A percentile compares a stretch with the other conserved stretches of the same genome.
These are phyloP conservation scores for Drosophila pseudoobscura DNA, from an alignment of 1,140 invertebrate species.

Conservation along the genomic window DNA sequence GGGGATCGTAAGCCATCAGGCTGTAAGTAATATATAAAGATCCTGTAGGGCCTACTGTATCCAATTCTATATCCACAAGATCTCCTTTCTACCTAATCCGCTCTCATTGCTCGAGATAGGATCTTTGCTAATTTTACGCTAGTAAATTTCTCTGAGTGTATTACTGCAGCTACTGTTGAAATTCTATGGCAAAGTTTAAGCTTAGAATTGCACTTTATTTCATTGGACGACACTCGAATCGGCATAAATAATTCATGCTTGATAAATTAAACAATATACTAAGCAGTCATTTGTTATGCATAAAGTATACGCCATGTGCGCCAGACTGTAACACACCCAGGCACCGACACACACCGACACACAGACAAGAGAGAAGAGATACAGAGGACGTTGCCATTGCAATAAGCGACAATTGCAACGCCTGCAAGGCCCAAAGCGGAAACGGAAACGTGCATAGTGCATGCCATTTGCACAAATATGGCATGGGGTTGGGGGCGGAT, in stretches of 20 bases:
- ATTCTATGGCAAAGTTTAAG: constrained; percentile 38
- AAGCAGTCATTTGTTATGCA: constrained; percentile 77
- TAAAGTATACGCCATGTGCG: constrained; percentile 74
- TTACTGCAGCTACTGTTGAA: constrained; percentile 9
- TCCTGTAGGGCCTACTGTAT: too few relatives aligned
- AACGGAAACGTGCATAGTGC: constrained; percentile 77
- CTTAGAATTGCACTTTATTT: constrained; percentile 49
- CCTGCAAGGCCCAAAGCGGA: constrained; percentile 71
- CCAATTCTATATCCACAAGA: too few relatives aligned
- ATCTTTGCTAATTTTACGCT: neutral
- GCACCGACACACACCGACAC: constrained; percentile 8
- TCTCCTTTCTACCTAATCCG: too few relatives aligned
- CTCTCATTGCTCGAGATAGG: too few relatives aligned
- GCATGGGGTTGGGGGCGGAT: constrained; percentile 9
- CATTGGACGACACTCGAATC: constrained; percentile 40
- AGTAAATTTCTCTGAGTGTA: constrained; percentile 6
- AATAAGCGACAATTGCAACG: constrained; percentile 78
- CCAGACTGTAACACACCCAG: constrained; percentile 62
- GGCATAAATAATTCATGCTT: constrained; percentile 80
- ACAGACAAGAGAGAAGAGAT: constrained; percentile 5
- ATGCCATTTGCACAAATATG: constrained; percentile 76
- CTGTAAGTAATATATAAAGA: too few relatives aligned
- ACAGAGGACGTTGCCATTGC: constrained; percentile 44
- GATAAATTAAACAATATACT: constrained; percentile 82
- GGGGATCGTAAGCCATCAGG: too few relatives aligned